Conservation (phyloP, 1,140 invertebrate species). For the Augochlora pura region DNA sequence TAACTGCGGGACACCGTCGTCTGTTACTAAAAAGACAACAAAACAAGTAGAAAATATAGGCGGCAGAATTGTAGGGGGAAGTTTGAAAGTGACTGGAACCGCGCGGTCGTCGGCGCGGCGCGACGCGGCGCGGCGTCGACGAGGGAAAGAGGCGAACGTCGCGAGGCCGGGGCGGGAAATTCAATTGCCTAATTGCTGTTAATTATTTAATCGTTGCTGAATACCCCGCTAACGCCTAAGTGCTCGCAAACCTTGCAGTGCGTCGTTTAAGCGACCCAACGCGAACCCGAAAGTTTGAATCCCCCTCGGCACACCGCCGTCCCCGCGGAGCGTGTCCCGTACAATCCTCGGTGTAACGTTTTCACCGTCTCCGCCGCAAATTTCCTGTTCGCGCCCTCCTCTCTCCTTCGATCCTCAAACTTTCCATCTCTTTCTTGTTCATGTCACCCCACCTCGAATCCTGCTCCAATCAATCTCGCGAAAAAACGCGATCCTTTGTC, state of each 20-base stretch:
- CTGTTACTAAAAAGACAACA: too few relatives aligned
- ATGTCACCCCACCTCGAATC: too few relatives aligned
- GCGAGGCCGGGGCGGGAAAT: slow-evolving; percentile 61
- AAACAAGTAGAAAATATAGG: slow-evolving; percentile 28
- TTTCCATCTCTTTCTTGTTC: not conserved
- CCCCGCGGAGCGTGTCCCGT: slow-evolving; percentile 6
- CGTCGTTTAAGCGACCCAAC: slow-evolving; percentile 70
- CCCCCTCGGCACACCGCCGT: not conserved
- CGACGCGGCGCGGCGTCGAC: not conserved
- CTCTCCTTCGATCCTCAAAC: slow-evolving; percentile 9
- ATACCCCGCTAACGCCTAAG: slow-evolving; percentile 70
- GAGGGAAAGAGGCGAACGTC: slow-evolving; percentile 40
- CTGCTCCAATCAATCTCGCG: too few relatives aligned
- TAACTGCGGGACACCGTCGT: too few relatives aligned
- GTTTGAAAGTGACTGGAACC: slow-evolving; percentile 25
- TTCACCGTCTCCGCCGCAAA: slow-evolving; percentile 47
- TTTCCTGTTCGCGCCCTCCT: slow-evolving; percentile 34
- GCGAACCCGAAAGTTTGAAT: slow-evolving; percentile 61
- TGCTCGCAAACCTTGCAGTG: slow-evolving; percentile 71
- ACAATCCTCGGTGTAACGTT: slow-evolving; percentile 46
- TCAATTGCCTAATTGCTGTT: slow-evolving; percentile 76
- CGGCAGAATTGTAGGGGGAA: not conserved
- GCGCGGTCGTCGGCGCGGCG: slow-evolving; percentile 17
- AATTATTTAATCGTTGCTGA: slow-evolving; percentile 76
- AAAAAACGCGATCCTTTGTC: not conserved